Base-by-base conservation (phyloP, 1,140 invertebrate genomes). In the Zaprionus tsacasi region DNA sequence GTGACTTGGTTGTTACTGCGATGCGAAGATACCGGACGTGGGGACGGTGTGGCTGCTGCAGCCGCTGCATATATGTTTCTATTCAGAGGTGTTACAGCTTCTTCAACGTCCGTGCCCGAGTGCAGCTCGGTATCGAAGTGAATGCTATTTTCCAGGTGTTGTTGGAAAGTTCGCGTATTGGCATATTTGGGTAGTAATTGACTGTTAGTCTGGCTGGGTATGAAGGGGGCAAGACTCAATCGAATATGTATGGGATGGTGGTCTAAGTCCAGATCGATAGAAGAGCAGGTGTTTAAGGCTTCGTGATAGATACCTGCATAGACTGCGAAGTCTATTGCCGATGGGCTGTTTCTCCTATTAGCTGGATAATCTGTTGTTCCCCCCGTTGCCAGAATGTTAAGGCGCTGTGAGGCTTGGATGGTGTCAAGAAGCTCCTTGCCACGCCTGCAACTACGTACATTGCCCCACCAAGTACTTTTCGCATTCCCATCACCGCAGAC, bases 381-480 rank as follows among this genome's bases (percentile, higher is more conserved):
- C 3, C 25, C 50, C 5, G 50, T 54, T 13, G 50, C 50, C 2
- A 54, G 12, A 5, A 54, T 54, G 12, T 54, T 54, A 13, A 27
- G 27, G 1, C 21, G 21, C 3, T 54, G 7, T 10, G 10, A 27
- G 2, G 3, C 8, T 5, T 54, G 27, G 1, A 54, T 30, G 11
- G 17, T 13, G 11, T 30, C 27, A 3, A 54, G 1, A 0, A 54
- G 50, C 2, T 10, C 11, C 6, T 8, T 54, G 0, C 60, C 45
- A 12, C 60, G 3, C 5, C 6, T 8, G 3, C 43, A 63, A 1
- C 45, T 12, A 1, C 60, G 27, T 0, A 7, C 7, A 4, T 35
- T 50, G 0, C 60, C 60, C 60, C 60, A 63, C 60, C 60, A 63
- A 4, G 60, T 50, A 12, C 43, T 36, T 8, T 59, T 43, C 0